Percentiles rank a stretch among this genome's conserved stretches.
These are phyloP conservation scores for Eristalis intricaria DNA, from an alignment of 2,888 invertebrate species.

Conservation along the genomic window DNA sequence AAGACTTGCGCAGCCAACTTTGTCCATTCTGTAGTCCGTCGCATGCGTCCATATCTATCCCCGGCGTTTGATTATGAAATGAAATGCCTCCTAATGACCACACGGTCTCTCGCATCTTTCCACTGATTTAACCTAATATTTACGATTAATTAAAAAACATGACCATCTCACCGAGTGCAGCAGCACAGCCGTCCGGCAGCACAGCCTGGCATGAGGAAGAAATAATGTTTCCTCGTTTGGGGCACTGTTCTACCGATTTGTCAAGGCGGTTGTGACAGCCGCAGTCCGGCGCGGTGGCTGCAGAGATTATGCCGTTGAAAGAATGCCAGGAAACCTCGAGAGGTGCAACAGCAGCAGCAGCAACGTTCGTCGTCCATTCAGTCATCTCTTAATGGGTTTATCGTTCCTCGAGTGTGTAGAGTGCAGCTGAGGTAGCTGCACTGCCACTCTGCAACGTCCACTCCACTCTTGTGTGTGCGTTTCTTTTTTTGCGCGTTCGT, in stretches of 20 bases:
- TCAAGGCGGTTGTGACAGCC: constrained; percentile 66
- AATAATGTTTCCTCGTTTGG: constrained; percentile 57
- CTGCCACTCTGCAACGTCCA: constrained; percentile 2
- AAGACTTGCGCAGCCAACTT: constrained; percentile 50
- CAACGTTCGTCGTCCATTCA: constrained; percentile 49
- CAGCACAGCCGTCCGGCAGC: background rate
- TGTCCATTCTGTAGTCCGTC: no score
- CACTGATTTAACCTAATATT: constrained; percentile 45
- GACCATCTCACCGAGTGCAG: background rate
- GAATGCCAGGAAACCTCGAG: constrained; percentile 44
- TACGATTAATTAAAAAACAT: constrained; percentile 45
- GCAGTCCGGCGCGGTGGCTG: constrained; percentile 29
- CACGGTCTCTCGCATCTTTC: background rate
- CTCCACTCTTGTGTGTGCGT: background rate
- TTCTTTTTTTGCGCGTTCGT: constrained; percentile 25
- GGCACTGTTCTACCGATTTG: constrained; percentile 63
- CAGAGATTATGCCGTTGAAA: constrained; percentile 54
- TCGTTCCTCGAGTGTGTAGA: constrained; percentile 49
- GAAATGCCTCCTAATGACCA: constrained; percentile 37
- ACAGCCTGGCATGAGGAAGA: constrained; percentile 36
- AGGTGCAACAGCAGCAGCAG: background rate
- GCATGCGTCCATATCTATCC: no score
- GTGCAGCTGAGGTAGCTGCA: constrained; percentile 43
- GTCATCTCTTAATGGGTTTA: constrained; percentile 71
- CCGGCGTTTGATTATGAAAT: background rate